phyloP scores from a whole-genome alignment of 2,797 vertebrate genomes.

The Peromyscus attwateri region DNA sequence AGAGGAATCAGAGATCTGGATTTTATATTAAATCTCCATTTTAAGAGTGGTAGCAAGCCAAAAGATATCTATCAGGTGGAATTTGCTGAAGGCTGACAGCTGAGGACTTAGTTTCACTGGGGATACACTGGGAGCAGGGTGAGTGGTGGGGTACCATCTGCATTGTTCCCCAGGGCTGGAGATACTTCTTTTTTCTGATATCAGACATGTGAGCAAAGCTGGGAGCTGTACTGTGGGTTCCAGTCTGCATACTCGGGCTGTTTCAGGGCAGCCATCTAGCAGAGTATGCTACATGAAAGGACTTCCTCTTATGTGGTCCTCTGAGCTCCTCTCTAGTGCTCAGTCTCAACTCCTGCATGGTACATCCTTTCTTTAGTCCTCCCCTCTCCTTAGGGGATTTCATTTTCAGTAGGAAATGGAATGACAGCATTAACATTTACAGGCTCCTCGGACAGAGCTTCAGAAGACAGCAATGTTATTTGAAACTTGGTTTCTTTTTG shows the following conservation, averaged over 20 bases:
- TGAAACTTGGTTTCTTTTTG: constrained; percentile 40
- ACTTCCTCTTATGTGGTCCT: neutral
- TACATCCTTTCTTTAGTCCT: neutral
- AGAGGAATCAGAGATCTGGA: constrained; percentile 1
- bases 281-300: neutral
- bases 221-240: neutral
- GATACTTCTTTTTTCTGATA: neutral
- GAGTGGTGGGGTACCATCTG: neutral
- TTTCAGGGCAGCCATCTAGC: neutral
- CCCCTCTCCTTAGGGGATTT: neutral
- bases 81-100: neutral
- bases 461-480: neutral
- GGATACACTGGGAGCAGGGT: neutral
- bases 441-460: constrained; percentile 15
- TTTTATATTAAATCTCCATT: constrained; percentile 7
- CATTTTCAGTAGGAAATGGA: neutral
- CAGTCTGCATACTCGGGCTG: neutral
- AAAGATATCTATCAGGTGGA: neutral
- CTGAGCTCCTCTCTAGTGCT: neutral
- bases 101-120: neutral
- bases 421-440: neutral
- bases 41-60: constrained; percentile 1
- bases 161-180: neutral
- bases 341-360: fast-evolving
- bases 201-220: neutral